Base-by-base conservation (phyloP, 2,888 invertebrate genomes). In the Lasioglossum marginatum region DNA sequence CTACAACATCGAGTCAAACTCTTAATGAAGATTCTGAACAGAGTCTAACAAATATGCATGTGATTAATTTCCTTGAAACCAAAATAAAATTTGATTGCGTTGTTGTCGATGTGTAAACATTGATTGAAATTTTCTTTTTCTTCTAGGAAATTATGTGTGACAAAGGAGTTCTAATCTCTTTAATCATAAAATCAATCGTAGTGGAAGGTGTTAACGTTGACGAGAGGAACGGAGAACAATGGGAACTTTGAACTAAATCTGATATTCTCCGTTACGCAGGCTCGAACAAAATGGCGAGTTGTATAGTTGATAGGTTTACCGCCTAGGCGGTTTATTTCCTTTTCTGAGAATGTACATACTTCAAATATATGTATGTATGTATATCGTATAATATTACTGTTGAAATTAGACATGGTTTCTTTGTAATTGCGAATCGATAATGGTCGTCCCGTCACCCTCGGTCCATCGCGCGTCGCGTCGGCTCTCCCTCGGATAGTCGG, bases 341-440 rank as follows among this genome's bases (percentile, higher is more conserved):
- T 43, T 73, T 73, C 48, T 0, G 73, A 73, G n/a, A 34, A 52
- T 57, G n/a, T 70, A 72, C 43, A 52, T 74, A 73, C 12, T 34
- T 48, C 10, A 48, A 73, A 45, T 52, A 73, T 52, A 40, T 40
- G 70, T 70, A 70, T 70, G 57, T 48, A 40, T n/a, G 70, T 70
- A 70, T 70, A 70, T 40, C 70, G 70, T 70, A 70, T 70, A 70
- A 37, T n/a, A 40, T 40, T 70, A 70, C 40, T n/a, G 70, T 70
- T 70, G 40, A 70, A 70, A 37, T 70, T 70, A 70, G 70, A 70
- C 31, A 74, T 37, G 37, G 40, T 81, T 81, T 70, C 68, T 81
- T 81, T 78, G 81, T 74, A 74, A 74, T 52, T 57, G 52, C 57
- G 52, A 74, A 57, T 52, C 37, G 37, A 70, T 37, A 14, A 70